Evolutionary conservation across 92 coral and sea anemone genomes (phyloP).

Genomic region (Palythoa grandis): DNA sequence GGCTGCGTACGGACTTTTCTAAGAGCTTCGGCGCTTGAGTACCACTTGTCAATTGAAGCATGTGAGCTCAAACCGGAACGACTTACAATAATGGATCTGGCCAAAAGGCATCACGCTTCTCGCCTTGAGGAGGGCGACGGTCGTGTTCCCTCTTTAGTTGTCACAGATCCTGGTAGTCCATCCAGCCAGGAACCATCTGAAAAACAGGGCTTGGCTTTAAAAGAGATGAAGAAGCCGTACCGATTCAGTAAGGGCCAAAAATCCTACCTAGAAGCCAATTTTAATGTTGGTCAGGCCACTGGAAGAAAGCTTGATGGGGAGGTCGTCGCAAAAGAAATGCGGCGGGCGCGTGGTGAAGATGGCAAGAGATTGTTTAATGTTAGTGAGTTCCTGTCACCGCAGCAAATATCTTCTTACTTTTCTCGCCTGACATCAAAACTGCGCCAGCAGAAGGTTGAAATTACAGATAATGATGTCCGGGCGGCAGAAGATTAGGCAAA

Average conservation of each 20-base stretch:
- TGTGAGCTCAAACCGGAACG: conserved; percentile 11
- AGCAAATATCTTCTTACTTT: conserved; percentile 11
- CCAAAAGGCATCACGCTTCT: conserved; percentile 8
- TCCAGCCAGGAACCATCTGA: conserved; percentile 16
- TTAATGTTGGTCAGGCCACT: conserved; percentile 16
- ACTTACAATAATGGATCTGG: conserved; percentile 11
- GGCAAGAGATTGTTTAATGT: conserved; percentile 12
- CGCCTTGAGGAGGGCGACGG: conserved; percentile 21
- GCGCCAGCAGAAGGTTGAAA: conserved; percentile 14
- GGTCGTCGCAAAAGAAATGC: conserved; percentile 24
- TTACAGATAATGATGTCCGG: conserved; percentile 11
- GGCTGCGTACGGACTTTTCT: background rate
- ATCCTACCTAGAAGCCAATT: conserved; percentile 1
- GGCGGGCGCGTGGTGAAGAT: conserved; percentile 6
- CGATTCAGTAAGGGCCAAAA: background rate
- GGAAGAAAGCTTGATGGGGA: conserved; percentile 21
- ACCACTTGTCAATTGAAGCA: conserved; percentile 2
- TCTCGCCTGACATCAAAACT: conserved; percentile 5
- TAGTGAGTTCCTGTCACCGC: conserved; percentile 9
- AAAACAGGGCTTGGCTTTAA: background rate
- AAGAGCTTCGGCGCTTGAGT: conserved; percentile 3
- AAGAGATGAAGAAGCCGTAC: conserved; percentile 7
- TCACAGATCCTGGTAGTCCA: background rate
- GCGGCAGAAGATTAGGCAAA: conserved; percentile 2
- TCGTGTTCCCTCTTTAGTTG: conserved; percentile 18